These are phyloP conservation scores for Aphelinus atriplicis DNA, from an alignment of 1,140 invertebrate genomes.

Conservation along the genomic window DNA sequence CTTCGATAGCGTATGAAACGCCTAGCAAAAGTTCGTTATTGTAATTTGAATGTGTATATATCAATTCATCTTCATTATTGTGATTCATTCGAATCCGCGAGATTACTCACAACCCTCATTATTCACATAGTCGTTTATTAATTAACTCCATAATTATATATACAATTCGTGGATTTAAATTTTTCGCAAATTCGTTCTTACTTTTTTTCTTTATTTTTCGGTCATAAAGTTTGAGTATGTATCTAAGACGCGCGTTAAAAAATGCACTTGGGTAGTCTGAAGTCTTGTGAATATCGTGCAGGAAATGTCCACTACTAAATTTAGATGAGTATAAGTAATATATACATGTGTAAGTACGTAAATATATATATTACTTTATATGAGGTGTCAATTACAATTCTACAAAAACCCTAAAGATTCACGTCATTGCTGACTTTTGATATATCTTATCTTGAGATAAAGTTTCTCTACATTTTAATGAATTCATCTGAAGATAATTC, in stretches of 20 bases:
- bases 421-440: no score
- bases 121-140: slow-evolving; percentile 11
- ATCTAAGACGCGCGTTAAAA: slow-evolving; percentile 1
- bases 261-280: slow-evolving; percentile 24
- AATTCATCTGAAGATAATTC: no score
- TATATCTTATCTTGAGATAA: no score
- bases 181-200: background rate
- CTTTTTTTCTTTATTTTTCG: slow-evolving; percentile 1
- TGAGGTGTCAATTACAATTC: no score
- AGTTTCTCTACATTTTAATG: no score
- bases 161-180: slow-evolving; percentile 13
- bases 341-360: background rate
- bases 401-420: no score
- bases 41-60: slow-evolving; percentile 12
- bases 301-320: slow-evolving; percentile 37
- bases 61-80: slow-evolving; percentile 19
- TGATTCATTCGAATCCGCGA: slow-evolving; percentile 3
- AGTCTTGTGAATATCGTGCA: slow-evolving; percentile 12
- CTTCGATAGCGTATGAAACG: slow-evolving; percentile 15
- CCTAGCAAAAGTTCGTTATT: slow-evolving; percentile 14
- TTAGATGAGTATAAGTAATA: background rate
- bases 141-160: slow-evolving; percentile 27
- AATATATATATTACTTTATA: background rate
- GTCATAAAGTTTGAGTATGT: slow-evolving; percentile 19
- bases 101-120: background rate